phyloP scores from a whole-genome alignment of 2,888 invertebrate species.

The Argynnis bischoffii region DNA sequence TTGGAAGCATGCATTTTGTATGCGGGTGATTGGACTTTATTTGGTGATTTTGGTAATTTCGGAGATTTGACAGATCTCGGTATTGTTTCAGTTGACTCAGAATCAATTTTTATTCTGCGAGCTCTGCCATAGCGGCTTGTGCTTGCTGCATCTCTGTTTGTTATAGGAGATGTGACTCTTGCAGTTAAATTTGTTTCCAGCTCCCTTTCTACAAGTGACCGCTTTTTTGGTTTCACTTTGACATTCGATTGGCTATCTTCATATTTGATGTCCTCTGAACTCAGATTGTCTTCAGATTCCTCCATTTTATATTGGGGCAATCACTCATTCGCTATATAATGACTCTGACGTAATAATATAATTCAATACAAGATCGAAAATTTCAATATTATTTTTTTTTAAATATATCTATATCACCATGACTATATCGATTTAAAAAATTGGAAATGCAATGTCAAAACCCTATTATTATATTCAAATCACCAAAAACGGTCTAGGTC shows the following conservation, averaged over 20 bases:
- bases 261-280: constrained; percentile 54
- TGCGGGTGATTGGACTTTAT: constrained; percentile 53
- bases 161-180: constrained; percentile 63
- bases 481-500: constrained; percentile 48
- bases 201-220: constrained; percentile 71
- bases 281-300: constrained; percentile 66
- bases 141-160: constrained; percentile 52
- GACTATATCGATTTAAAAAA: constrained; percentile 43
- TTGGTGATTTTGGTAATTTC: constrained; percentile 54
- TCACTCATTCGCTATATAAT: constrained; percentile 40
- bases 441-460: constrained; percentile 46
- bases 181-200: constrained; percentile 72
- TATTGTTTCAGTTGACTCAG: constrained; percentile 60
- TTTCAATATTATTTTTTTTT: constrained; percentile 42
- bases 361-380: constrained; percentile 45
- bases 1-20: constrained; percentile 74
- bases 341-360: constrained; percentile 52
- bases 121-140: constrained; percentile 84
- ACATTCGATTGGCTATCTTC: constrained; percentile 46
- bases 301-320: constrained; percentile 56
- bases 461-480: constrained; percentile 48
- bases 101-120: constrained; percentile 76
- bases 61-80: constrained; percentile 54
- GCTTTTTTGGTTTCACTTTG: constrained; percentile 67
- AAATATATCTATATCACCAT: constrained; percentile 42